Percentiles rank a stretch among this genome's conserved stretches.
phyloP scores from a whole-genome alignment of 1,140 invertebrate species.

The Drosophila albomicans region DNA sequence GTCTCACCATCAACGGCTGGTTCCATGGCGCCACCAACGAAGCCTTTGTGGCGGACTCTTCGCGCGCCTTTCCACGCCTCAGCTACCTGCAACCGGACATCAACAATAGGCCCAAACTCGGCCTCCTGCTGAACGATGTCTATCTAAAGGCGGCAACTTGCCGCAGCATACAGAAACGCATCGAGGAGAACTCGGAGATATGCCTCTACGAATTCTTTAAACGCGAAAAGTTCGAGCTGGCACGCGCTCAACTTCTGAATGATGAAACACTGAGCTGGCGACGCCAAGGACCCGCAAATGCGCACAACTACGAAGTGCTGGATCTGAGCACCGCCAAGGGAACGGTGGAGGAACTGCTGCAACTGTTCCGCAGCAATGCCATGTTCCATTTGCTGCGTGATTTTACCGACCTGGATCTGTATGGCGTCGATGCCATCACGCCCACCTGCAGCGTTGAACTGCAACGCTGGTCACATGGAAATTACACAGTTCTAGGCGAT shows the following conservation, averaged over 20 bases:
- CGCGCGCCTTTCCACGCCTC: slow-evolving; percentile 67
- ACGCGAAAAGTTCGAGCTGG: slow-evolving; percentile 84
- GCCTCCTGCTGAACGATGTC: slow-evolving; percentile 85
- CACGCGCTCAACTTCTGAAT: slow-evolving; percentile 85
- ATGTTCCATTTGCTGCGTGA: slow-evolving; percentile 87
- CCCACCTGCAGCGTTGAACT: slow-evolving; percentile 87
- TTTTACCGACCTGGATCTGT: slow-evolving; percentile 88
- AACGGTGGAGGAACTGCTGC: slow-evolving; percentile 84
- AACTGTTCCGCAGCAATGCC: slow-evolving; percentile 86
- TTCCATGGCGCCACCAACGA: slow-evolving; percentile 88
- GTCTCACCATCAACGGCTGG: slow-evolving; percentile 91
- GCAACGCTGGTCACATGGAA: slow-evolving; percentile 89
- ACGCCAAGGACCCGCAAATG: slow-evolving; percentile 87
- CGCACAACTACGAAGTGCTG: slow-evolving; percentile 87
- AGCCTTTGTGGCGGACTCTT: slow-evolving; percentile 66
- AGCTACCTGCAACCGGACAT: slow-evolving; percentile 72
- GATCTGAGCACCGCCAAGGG: slow-evolving; percentile 84
- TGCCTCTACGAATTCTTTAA: slow-evolving; percentile 87
- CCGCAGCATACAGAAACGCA: slow-evolving; percentile 86
- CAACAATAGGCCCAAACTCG: slow-evolving; percentile 70
- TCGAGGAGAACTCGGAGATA: slow-evolving; percentile 87
- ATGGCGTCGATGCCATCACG: slow-evolving; percentile 74
- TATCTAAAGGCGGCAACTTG: slow-evolving; percentile 86
- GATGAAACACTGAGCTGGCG: slow-evolving; percentile 86
- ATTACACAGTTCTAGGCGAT: slow-evolving; percentile 86